Evolutionary conservation across 2,113 vertebrate species (phyloP), one percentile per base, ranked within the genome.

Genomic region (Eulemur rufifrons): DNA sequence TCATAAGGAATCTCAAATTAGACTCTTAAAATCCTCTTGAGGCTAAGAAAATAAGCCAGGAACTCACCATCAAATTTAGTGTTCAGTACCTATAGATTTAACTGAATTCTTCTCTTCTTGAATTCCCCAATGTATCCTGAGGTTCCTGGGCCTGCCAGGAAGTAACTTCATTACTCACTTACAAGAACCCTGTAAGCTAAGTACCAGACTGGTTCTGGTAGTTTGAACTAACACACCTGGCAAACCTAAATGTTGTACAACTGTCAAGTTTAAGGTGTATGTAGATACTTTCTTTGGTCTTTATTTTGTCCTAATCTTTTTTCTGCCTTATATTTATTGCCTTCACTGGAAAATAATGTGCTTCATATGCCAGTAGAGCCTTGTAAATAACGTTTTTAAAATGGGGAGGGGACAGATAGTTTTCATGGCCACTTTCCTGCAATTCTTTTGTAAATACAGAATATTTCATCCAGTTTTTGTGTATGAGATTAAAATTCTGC

Each of bases 341-440:
- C 52, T 69, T 95, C 50, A 88, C 77, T 95, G 39, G 47, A 61
- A 92, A 86, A 45, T 47, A 80, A 23, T 63, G 17, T 45, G n/a
- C n/a, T 80, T 71, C 20, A 23, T 47, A 39, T 95, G 50, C 47
- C 21, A n/a, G 37, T 88, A 54, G 82, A 86, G 59, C 42, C 21
- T 80, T 91, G 18, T 68, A 92, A 83, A 39, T 91, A 32, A 95
- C 50, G 34, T 47, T 56, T 92, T 92, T 92, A 69, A 69, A 83
- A 50, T 95, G 14, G 17, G 34, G 20, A 88, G n/a, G 27, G 64
- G 37, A 91, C 47, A 66, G 27, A 39, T 66, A 54, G 10, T 66
- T 95, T 47, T 74, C 66, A 56, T 92, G 87, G 14, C 37, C 23
- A 21, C 34, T 50, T 66, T 84, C 66, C 39, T 78, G 34, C 8